Conservation (phyloP, 1,140 invertebrate genomes). For the Drosophila leontia region DNA sequence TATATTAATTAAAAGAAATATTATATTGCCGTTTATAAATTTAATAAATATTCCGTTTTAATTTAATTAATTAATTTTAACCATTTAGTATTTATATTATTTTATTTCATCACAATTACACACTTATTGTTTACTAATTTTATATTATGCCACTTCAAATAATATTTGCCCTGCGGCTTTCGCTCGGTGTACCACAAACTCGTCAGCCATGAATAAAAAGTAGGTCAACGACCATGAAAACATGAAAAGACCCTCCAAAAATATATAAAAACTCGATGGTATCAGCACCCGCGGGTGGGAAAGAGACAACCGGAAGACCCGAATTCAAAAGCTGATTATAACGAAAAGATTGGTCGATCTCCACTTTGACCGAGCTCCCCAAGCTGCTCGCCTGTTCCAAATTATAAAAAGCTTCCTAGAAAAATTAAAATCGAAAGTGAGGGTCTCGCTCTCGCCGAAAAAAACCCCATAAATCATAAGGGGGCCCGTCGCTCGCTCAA, state of each 20-base stretch:
- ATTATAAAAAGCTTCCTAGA: conserved; percentile 80
- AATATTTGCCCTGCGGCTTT: neutral
- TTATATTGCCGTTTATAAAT: too few relatives aligned
- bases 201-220: conserved; percentile 22
- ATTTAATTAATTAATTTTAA: too few relatives aligned
- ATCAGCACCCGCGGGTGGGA: conserved; percentile 19
- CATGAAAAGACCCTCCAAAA: conserved; percentile 25
- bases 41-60: neutral
- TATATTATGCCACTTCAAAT: neutral
- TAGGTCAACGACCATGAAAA: conserved; percentile 50
- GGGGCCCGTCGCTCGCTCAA: conserved; percentile 14
- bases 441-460: conserved; percentile 3
- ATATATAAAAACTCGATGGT: conserved; percentile 14
- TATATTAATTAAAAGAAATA: neutral
- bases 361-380: conserved; percentile 22
- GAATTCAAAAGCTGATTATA: conserved; percentile 28
- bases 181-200: conserved; percentile 1
- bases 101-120: neutral
- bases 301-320: conserved; percentile 40
- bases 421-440: conserved; percentile 80
- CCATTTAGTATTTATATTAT: neutral
- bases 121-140: neutral
- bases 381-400: conserved; percentile 67
- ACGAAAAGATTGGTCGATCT: conserved; percentile 31
- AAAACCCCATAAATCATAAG: conserved; percentile 69